phyloP scores from a whole-genome alignment of 2,797 vertebrate species.

The Sternarchorhynchus goeldii region DNA sequence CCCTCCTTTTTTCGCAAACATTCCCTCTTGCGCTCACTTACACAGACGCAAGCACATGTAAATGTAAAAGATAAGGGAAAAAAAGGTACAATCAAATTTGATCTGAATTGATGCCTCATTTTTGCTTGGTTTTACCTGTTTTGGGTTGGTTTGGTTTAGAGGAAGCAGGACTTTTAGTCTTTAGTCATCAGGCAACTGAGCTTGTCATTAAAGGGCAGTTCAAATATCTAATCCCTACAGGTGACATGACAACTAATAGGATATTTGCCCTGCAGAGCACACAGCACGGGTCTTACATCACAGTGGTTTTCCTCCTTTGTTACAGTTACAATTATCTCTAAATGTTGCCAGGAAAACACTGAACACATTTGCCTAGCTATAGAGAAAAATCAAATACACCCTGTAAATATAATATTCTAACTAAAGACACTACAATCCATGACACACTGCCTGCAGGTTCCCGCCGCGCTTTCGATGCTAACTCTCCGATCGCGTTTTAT shows the following conservation, averaged over 20 bases:
- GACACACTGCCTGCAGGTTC: too few species aligned
- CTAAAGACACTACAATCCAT: too few species aligned
- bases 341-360: neutral
- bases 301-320: neutral
- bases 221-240: slow-evolving; percentile 35
- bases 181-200: slow-evolving; percentile 40
- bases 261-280: neutral
- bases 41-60: neutral
- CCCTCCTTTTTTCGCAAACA: neutral
- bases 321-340: slow-evolving; percentile 9
- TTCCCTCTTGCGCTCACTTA: neutral
- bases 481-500: neutral
- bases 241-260: slow-evolving; percentile 22
- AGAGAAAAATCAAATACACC: neutral
- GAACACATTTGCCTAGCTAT: neutral
- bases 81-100: slow-evolving; percentile 17
- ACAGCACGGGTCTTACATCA: neutral
- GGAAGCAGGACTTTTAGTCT: slow-evolving; percentile 44
- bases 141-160: slow-evolving; percentile 30
- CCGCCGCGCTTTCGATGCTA: too few species aligned
- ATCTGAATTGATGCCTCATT: slow-evolving; percentile 40
- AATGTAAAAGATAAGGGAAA: slow-evolving; percentile 11
- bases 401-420: neutral
- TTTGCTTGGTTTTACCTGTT: slow-evolving; percentile 24
- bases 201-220: slow-evolving; percentile 28